Evolutionary conservation across 1,140 invertebrate species (phyloP), one percentile per base, ranked within the genome.

Genomic region (Rhynchophorus ferrugineus): DNA sequence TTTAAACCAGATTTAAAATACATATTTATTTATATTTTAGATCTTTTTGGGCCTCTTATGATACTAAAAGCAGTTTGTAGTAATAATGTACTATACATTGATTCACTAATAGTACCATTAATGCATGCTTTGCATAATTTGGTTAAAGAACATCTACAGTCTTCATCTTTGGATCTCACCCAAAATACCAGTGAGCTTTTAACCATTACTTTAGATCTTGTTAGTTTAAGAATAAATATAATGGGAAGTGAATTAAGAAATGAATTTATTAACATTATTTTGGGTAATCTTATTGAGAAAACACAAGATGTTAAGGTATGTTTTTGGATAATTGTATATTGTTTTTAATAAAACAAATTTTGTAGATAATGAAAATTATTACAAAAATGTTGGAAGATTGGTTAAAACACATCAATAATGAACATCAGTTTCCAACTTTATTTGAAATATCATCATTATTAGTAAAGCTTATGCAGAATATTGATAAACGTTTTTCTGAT

Each of bases 231-330:
- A 17, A 89, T 97, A 0, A 89, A 85, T 0, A 87, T 94, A 0
- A 95, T 98, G 92, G 85, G 85, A 18, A 84, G 83, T 1, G 95
- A 98, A 50, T 95, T 95, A 76, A 77, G 93, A n/a, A 96, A 97
- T 69, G 82, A 84, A 0, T 98, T 97, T 61, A 95, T 98, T 57
- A 91, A 91, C 0, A 82, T 81, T 0, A 92, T 98, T 44, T 74
- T 98, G 0, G 89, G 95, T 0, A 86, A 85, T 20, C 71, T 98
- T 0, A 96, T 98, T 37, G 94, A 97, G 70, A 95, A 95, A 68
- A 93, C 91, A 1, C 79, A 82, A 17, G 94, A 98, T 66, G 80
- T 87, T 0, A 97, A 96, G 69, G 84, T 91, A 9, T 87, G 96
- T 81, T 93, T 94, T 68, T 88, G 91, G 0, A 94, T 97, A n/a